These are phyloP conservation scores for Stenodema calcarata DNA, from an alignment of 2,888 invertebrate species.

Conservation along the genomic window DNA sequence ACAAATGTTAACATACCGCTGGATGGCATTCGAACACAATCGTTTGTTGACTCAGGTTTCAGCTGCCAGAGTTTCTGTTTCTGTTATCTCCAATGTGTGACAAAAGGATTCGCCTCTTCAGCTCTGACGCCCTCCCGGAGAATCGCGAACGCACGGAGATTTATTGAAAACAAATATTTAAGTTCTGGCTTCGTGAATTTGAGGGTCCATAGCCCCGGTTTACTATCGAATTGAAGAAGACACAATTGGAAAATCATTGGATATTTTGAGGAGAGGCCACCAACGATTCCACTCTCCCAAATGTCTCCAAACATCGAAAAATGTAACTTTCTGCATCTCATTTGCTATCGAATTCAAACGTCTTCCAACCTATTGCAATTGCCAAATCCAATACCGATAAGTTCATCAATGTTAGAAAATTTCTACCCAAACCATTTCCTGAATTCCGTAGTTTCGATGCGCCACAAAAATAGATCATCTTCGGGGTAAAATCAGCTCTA, in stretches of 20 bases:
- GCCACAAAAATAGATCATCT: too few relatives aligned
- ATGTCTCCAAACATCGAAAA: background rate
- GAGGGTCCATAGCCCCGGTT: background rate
- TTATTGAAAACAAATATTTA: slow-evolving; percentile 22
- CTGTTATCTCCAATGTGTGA: background rate
- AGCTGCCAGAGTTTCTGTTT: background rate
- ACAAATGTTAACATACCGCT: slow-evolving; percentile 41
- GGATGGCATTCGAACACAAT: background rate
- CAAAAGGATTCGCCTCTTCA: slow-evolving; percentile 28
- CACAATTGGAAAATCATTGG: background rate
- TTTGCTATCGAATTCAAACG: too few relatives aligned
- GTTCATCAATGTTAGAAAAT: too few relatives aligned
- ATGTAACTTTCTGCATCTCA: too few relatives aligned
- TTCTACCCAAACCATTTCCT: too few relatives aligned
- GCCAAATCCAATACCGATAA: too few relatives aligned
- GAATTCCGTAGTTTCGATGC: too few relatives aligned
- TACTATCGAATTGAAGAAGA: too few relatives aligned
- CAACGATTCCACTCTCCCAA: background rate
- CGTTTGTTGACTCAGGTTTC: slow-evolving; percentile 27
- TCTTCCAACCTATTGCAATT: too few relatives aligned
- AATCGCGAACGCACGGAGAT: background rate
- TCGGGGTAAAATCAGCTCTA: too few relatives aligned
- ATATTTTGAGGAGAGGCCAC: background rate
- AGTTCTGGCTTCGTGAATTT: background rate
- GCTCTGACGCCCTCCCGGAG: background rate